Evolutionary conservation across 1,140 invertebrate genomes (phyloP).

Genomic region (Musca vetustissima): DNA sequence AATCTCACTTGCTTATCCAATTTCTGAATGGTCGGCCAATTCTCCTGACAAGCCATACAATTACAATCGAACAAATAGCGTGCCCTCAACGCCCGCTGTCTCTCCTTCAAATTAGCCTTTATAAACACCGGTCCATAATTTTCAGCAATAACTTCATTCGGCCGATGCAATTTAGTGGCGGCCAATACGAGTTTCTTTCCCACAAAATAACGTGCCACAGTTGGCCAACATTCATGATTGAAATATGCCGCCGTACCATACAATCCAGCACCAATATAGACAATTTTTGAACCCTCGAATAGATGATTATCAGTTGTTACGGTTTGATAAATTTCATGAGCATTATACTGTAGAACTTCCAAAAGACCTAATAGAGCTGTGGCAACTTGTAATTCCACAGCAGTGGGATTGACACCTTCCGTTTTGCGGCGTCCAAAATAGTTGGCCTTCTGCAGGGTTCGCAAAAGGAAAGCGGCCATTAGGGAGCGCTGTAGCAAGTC

Average conservation of each 20-base stretch:
- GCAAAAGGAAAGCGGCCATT: slow-evolving; percentile 76
- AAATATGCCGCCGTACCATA: slow-evolving; percentile 80
- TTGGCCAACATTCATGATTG: slow-evolving; percentile 87
- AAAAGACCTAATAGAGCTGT: slow-evolving; percentile 72
- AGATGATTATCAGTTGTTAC: slow-evolving; percentile 57
- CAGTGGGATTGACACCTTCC: slow-evolving; percentile 53
- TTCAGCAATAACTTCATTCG: slow-evolving; percentile 72
- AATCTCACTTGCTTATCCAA: slow-evolving; percentile 58
- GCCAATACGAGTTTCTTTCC: slow-evolving; percentile 72
- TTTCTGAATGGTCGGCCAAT: slow-evolving; percentile 74
- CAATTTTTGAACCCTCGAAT: slow-evolving; percentile 61
- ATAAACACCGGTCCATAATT: slow-evolving; percentile 86
- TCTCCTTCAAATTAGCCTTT: slow-evolving; percentile 63
- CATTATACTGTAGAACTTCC: slow-evolving; percentile 85
- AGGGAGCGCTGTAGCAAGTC: slow-evolving; percentile 77
- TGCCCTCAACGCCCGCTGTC: slow-evolving; percentile 66
- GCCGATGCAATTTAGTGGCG: slow-evolving; percentile 64
- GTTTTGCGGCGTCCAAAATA: slow-evolving; percentile 61
- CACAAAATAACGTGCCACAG: slow-evolving; percentile 76
- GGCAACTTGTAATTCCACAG: slow-evolving; percentile 62
- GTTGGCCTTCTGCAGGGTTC: slow-evolving; percentile 66
- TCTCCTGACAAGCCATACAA: slow-evolving; percentile 72
- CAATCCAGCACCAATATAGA: slow-evolving; percentile 75
- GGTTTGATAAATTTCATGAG: slow-evolving; percentile 84
- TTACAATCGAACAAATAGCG: slow-evolving; percentile 81